Base-by-base conservation (phyloP, 2,888 invertebrate genomes). In the Drosophila borealis region DNA sequence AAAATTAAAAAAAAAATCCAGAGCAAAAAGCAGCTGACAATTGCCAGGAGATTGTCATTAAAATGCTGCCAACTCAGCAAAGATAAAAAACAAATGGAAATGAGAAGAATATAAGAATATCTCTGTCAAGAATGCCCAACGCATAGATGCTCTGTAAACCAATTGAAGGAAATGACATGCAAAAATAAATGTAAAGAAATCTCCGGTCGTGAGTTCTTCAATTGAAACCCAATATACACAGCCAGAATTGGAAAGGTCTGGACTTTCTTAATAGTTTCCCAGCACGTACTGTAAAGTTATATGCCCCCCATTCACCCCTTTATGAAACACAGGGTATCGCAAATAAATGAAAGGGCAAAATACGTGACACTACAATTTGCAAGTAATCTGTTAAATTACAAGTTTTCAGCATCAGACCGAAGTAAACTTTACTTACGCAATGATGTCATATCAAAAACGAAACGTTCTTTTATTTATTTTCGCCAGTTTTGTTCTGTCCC, bases 41-140 rank as follows among this genome's bases (percentile, higher is more conserved):
- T 76, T 76, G 63, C 54, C 77, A 68, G 75, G 54, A 71, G 71
- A 68, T 64, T 68, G 76, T 76, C 68, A 76, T 76, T 68, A 75
- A 75, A 72, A 76, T 61, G 49, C 71, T 76, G 72, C 53, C 59
- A 71, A 44, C 42, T 62, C 14, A 48, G 51, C 61, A 59, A 45
- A 66, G 65, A 45, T 39, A 45, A 37, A 37, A n/a, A 9, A 1
- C 1, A 10, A 21, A 25, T 14, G 42, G 19, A 45, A 37, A 42
- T 13, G n/a, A 9, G 1, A 4, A 33, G 33, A 11, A 29, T 29
- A 29, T 29, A 9, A 9, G 17, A 59, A 17, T 9, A 4, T 1
- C 2, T 5, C 6, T 10, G 2, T 13, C 17, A 10, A 11, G 13
- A 14, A 4, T 36, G 11, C 11, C 6, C 9, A 33, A 5, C 14